These are phyloP conservation scores for Scartelaos histophorus DNA, from an alignment of 2,113 vertebrate species.

Conservation along the genomic window DNA sequence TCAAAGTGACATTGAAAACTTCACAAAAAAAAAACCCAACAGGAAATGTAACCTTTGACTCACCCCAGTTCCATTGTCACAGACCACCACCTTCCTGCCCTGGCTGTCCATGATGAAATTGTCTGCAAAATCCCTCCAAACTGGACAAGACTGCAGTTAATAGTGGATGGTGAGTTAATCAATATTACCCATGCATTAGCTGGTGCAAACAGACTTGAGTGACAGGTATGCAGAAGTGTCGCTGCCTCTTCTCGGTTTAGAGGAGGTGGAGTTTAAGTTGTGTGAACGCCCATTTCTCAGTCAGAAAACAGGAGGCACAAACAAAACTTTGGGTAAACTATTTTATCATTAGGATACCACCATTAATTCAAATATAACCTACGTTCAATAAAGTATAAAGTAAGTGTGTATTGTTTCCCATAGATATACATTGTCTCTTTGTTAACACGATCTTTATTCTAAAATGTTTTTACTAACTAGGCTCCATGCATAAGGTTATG, in stretches of 20 bases:
- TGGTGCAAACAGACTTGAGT: slow-evolving; percentile 5
- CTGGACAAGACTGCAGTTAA: slow-evolving; percentile 9
- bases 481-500: neutral
- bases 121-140: slow-evolving; percentile 18
- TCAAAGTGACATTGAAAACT: neutral
- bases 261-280: slow-evolving; percentile 25
- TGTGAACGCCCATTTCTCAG: slow-evolving; percentile 21
- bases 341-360: neutral
- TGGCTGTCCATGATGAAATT: slow-evolving; percentile 83
- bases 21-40: neutral
- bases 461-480: too few species aligned
- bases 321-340: neutral
- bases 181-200: slow-evolving; percentile 22
- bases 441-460: neutral
- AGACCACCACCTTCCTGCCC: slow-evolving; percentile 93
- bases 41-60: slow-evolving; percentile 48
- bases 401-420: neutral
- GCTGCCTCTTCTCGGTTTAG: slow-evolving; percentile 9
- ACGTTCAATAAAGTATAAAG: neutral
- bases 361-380: neutral
- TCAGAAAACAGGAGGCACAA: neutral
- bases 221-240: slow-evolving; percentile 38
- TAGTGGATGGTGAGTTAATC: neutral
- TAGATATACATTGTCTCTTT: neutral
- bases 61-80: slow-evolving; percentile 96